A percentile compares a stretch with the other conserved stretches of the same genome.
phyloP scores from a whole-genome alignment of 2,797 vertebrate genomes.

The Darevskia mixta region DNA sequence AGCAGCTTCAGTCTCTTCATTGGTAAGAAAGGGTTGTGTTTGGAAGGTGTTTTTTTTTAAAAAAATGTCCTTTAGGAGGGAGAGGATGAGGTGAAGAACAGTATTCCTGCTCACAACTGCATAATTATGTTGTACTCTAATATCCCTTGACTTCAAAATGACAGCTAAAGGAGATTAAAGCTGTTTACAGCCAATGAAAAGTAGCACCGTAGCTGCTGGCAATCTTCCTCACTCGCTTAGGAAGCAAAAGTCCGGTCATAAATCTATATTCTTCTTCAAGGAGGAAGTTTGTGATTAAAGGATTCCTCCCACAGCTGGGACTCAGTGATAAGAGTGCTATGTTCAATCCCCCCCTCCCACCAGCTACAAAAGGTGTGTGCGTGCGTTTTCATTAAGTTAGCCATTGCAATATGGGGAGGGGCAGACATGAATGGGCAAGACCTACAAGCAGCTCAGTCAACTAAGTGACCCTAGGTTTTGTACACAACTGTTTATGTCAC shows the following conservation, averaged over 20 bases:
- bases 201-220: conserved; percentile 65
- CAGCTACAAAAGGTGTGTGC: conserved; percentile 63
- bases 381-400: conserved; percentile 70
- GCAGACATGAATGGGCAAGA: conserved; percentile 15
- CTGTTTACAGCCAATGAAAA: conserved; percentile 72
- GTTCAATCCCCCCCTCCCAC: conserved; percentile 71
- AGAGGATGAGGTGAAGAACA: neutral
- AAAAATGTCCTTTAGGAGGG: neutral
- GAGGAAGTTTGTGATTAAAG: conserved; percentile 79
- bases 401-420: conserved; percentile 47
- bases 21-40: neutral
- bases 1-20: neutral
- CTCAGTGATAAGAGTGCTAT: conserved; percentile 78
- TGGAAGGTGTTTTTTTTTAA: neutral
- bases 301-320: conserved; percentile 77
- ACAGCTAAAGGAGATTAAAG: conserved; percentile 77
- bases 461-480: conserved; percentile 58
- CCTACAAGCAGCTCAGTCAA: conserved; percentile 61
- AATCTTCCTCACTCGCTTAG: conserved; percentile 72
- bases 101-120: conserved; percentile 63
- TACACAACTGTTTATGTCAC: conserved; percentile 29
- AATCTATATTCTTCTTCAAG: conserved; percentile 80
- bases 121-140: conserved; percentile 74
- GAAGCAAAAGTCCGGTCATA: conserved; percentile 73
- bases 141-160: conserved; percentile 75